phyloP scores from a whole-genome alignment of 2,113 vertebrate genomes.

The Glaucomys volans region DNA sequence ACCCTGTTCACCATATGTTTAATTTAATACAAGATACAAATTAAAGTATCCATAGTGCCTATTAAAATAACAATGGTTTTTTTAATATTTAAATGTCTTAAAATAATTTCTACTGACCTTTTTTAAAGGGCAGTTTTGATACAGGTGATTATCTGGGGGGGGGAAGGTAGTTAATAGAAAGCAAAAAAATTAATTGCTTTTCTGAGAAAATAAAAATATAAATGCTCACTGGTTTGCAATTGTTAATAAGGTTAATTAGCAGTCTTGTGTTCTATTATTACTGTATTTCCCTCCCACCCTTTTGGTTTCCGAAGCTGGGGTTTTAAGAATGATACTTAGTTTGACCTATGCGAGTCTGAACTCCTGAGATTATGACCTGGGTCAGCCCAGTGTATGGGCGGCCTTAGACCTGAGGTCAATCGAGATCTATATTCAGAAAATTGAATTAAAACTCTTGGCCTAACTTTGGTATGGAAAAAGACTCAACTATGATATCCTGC shows the following conservation, averaged over 20 bases:
- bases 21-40: slow-evolving; percentile 92
- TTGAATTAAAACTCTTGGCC: not conserved
- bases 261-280: slow-evolving; percentile 78
- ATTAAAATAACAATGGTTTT: slow-evolving; percentile 90
- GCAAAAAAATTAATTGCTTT: slow-evolving; percentile 80
- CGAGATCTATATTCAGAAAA: slow-evolving; percentile 1
- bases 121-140: slow-evolving; percentile 83
- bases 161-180: slow-evolving; percentile 74
- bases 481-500: not conserved
- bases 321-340: slow-evolving; percentile 73
- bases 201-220: slow-evolving; percentile 81
- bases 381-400: not conserved
- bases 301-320: slow-evolving; percentile 79
- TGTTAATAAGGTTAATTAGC: slow-evolving; percentile 88
- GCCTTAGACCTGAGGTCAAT: not conserved
- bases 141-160: slow-evolving; percentile 74
- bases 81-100: slow-evolving; percentile 86
- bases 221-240: slow-evolving; percentile 79
- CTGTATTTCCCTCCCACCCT: slow-evolving; percentile 82
- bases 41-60: slow-evolving; percentile 88
- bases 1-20: slow-evolving; percentile 90
- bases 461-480: slow-evolving; percentile 35
- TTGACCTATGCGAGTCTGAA: slow-evolving; percentile 15
- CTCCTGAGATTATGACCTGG: slow-evolving; percentile 31
- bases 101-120: slow-evolving; percentile 84